Conservation (phyloP, 2,113 vertebrate genomes). For the Genyomyrus donnyi region DNA sequence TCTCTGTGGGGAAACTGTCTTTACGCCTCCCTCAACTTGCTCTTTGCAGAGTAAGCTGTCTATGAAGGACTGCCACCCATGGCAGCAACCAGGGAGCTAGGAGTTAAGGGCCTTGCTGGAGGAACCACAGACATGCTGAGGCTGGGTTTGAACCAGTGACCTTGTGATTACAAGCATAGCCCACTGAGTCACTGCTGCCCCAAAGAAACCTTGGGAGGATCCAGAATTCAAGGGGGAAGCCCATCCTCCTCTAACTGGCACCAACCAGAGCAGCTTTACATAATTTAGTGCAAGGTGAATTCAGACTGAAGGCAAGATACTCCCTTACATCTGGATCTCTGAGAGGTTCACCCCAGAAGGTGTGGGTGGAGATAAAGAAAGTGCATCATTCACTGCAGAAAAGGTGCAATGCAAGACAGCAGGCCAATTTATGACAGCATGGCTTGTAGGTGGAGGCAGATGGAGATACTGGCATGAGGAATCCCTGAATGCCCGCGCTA, state of each 20-base stretch:
- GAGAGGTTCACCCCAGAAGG: not conserved
- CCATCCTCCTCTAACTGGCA: not conserved
- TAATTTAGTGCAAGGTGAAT: not conserved
- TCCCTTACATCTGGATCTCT: not conserved
- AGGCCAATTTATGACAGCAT: not conserved
- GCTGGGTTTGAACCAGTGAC: no score
- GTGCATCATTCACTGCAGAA: not conserved
- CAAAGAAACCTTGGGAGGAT: not conserved
- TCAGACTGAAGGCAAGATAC: not conserved
- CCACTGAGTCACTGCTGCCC: no score
- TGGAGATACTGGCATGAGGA: not conserved
- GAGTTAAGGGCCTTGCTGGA: no score
- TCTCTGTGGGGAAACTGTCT: no score
- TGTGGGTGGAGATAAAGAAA: not conserved
- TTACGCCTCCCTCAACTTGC: no score
- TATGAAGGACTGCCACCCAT: no score
- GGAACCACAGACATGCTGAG: no score
- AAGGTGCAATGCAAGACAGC: not conserved
- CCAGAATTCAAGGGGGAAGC: not conserved
- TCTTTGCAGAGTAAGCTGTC: no score
- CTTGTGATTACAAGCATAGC: no score
- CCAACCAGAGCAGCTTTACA: not conserved
- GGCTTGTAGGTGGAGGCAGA: not conserved
- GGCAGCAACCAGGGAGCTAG: no score
- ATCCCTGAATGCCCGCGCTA: not conserved